Percentiles rank a stretch among this genome's conserved stretches.
These are phyloP conservation scores for Carterocephalus palaemon DNA, from an alignment of 2,888 invertebrate genomes.

Conservation along the genomic window DNA sequence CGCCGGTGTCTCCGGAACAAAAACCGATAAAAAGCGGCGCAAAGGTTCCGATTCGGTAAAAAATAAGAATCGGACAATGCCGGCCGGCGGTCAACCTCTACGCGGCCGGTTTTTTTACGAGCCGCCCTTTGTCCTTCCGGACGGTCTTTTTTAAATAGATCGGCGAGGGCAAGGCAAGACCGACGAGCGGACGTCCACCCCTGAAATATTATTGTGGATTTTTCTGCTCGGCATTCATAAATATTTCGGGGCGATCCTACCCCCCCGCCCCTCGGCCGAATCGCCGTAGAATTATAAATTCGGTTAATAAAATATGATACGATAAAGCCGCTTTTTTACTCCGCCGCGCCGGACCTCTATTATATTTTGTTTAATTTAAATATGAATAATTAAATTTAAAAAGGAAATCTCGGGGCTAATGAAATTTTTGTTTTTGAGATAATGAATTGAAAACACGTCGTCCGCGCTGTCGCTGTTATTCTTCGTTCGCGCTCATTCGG, in stretches of 20 bases:
- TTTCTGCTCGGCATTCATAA: constrained; percentile 78
- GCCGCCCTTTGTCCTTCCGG: constrained; percentile 76
- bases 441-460: constrained; percentile 78
- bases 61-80: constrained; percentile 78
- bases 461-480: constrained; percentile 66
- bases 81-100: constrained; percentile 65
- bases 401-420: constrained; percentile 76
- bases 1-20: constrained; percentile 74
- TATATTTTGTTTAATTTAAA: constrained; percentile 79
- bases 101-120: constrained; percentile 77
- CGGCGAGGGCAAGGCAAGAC: constrained; percentile 74
- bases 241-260: constrained; percentile 62
- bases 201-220: constrained; percentile 79
- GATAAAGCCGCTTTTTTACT: constrained; percentile 72
- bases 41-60: constrained; percentile 77
- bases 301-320: constrained; percentile 78
- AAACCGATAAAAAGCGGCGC: constrained; percentile 75
- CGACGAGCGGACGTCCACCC: constrained; percentile 53
- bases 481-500: constrained; percentile 71
- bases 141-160: constrained; percentile 78
- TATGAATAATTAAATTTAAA: constrained; percentile 79
- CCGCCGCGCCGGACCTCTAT: constrained; percentile 64
- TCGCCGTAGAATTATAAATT: constrained; percentile 77
- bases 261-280: constrained; percentile 50
- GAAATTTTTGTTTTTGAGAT: constrained; percentile 79